Percentiles rank a stretch among this genome's conserved stretches.
These are phyloP conservation scores for Todiramphus saurophagus DNA, from an alignment of 2,113 vertebrate species.

Conservation along the genomic window DNA sequence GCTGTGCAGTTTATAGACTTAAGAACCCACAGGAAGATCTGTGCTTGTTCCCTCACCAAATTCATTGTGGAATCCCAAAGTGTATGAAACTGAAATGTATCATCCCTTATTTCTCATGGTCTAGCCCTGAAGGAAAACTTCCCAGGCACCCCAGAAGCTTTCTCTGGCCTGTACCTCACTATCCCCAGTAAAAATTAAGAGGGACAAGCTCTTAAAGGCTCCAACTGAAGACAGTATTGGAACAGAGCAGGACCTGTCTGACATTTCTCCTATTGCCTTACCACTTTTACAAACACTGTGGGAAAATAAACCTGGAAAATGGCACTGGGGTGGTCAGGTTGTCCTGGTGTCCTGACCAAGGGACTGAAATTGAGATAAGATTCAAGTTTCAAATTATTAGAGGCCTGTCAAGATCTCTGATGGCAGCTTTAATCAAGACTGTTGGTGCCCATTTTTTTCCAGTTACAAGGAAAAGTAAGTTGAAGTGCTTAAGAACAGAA, in stretches of 20 bases:
- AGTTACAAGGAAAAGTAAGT: not conserved
- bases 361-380: not conserved
- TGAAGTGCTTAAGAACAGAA: not conserved
- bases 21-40: not conserved
- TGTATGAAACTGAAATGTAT: not conserved
- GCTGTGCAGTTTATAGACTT: not conserved
- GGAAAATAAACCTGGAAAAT: not conserved
- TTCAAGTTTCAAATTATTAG: not conserved
- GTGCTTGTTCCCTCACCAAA: not conserved
- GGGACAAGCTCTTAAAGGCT: not conserved
- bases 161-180: not conserved
- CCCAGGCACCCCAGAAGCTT: not conserved
- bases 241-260: not conserved
- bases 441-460: not conserved
- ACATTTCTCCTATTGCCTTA: not conserved
- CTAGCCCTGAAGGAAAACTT: not conserved
- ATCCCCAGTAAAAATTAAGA: not conserved
- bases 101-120: not conserved
- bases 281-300: not conserved
- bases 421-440: not conserved
- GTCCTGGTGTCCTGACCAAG: not conserved
- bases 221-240: not conserved
- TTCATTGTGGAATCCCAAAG: not conserved
- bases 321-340: not conserved
- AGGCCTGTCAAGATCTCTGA: not conserved